Evolutionary conservation across 1,140 invertebrate genomes (phyloP).

Genomic region (Pteromalus puparum): DNA sequence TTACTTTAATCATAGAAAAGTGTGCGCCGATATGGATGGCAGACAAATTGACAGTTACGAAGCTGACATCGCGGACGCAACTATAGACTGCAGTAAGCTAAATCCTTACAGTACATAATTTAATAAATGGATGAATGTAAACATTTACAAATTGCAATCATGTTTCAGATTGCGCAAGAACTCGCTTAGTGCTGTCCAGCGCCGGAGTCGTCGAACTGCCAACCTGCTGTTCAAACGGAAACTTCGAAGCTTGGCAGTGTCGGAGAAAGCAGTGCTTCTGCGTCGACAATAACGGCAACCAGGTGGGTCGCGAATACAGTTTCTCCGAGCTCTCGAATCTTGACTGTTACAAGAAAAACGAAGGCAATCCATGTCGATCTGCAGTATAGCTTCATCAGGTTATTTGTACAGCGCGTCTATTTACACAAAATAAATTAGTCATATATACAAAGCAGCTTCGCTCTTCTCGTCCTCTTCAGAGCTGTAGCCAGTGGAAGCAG

Average conservation of each 20-base stretch:
- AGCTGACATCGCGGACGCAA: slow-evolving; percentile 63
- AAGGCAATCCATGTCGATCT: slow-evolving; percentile 43
- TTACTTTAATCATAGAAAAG: slow-evolving; percentile 69
- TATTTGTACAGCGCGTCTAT: slow-evolving; percentile 51
- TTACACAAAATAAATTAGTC: slow-evolving; percentile 47
- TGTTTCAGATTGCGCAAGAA: slow-evolving; percentile 77
- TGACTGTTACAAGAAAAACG: slow-evolving; percentile 62
- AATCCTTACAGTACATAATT: background rate
- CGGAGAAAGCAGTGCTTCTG: slow-evolving; percentile 77
- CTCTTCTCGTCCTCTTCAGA: background rate
- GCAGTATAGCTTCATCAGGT: slow-evolving; percentile 21
- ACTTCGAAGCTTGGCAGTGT: slow-evolving; percentile 78
- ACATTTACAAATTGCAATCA: slow-evolving; percentile 22
- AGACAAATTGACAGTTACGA: slow-evolving; percentile 71
- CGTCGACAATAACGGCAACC: slow-evolving; percentile 78
- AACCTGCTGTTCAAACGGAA: slow-evolving; percentile 78
- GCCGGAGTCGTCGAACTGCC: slow-evolving; percentile 70
- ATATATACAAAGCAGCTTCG: slow-evolving; percentile 3
- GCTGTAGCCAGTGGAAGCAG: background rate
- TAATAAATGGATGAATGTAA: background rate
- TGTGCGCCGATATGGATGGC: slow-evolving; percentile 75
- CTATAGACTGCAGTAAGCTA: slow-evolving; percentile 79
- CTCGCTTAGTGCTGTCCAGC: slow-evolving; percentile 69
- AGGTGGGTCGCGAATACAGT: slow-evolving; percentile 68
- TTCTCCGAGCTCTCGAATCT: slow-evolving; percentile 62